A percentile compares a stretch with the other conserved stretches of the same genome.
Evolutionary conservation across 2,797 vertebrate genomes (phyloP).

Genomic region (Pangasius sanitwongsei): DNA sequence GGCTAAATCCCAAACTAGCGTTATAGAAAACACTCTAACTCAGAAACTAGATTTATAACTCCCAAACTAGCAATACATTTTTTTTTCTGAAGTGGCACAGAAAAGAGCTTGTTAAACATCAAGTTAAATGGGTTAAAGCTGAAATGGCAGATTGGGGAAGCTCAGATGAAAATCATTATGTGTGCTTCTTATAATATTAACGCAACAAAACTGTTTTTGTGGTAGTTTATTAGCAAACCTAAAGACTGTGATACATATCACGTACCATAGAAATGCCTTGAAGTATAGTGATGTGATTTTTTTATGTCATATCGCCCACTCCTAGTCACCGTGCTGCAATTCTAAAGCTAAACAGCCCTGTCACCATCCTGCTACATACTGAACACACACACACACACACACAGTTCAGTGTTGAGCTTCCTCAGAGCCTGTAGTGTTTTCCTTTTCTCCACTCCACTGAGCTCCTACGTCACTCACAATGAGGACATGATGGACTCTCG

Average conservation of each 20-base stretch:
- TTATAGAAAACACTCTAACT: background rate
- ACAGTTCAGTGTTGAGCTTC: background rate
- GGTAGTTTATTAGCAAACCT: background rate
- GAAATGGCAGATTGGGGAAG: background rate
- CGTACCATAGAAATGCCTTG: background rate
- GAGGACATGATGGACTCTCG: conserved; percentile 1
- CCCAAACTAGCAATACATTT: background rate
- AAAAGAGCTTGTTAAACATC: background rate
- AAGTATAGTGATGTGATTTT: background rate
- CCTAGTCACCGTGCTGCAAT: background rate
- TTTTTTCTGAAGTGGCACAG: background rate
- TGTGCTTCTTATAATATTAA: background rate
- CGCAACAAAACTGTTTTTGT: background rate
- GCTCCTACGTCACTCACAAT: conserved; percentile 1
- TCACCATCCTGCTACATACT: background rate
- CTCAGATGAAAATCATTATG: background rate
- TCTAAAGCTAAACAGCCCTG: background rate
- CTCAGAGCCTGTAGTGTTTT: conserved; percentile 17
- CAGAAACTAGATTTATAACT: background rate
- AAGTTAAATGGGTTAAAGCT: background rate
- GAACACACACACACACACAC: background rate
- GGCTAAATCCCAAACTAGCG: background rate
- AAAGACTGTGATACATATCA: background rate
- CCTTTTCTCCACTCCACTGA: background rate
- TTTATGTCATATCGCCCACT: background rate